Evolutionary conservation across 2,113 vertebrate genomes (phyloP).

Genomic region (Dermatemys mawii): DNA sequence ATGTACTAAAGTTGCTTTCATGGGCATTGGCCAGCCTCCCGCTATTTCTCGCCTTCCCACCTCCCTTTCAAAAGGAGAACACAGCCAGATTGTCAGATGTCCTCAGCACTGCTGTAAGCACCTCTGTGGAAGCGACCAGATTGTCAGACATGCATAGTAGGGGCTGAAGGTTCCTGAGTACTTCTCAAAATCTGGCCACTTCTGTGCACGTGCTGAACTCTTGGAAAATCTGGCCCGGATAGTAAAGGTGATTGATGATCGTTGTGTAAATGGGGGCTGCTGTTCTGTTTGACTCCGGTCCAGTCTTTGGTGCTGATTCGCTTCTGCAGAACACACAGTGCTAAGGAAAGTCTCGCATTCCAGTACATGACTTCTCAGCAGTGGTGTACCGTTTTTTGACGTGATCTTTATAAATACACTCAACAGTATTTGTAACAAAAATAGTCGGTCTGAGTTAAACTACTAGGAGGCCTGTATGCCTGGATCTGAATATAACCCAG

Average conservation of each 20-base stretch:
- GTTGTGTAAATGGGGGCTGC: not conserved
- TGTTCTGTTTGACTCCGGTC: not conserved
- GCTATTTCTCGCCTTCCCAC: not conserved
- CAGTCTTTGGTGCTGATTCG: not conserved
- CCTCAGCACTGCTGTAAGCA: not conserved
- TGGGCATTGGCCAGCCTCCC: not conserved
- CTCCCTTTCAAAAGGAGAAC: not conserved
- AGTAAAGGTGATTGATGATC: not conserved
- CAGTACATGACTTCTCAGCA: not conserved
- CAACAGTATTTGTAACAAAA: not conserved
- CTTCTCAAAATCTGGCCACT: not conserved
- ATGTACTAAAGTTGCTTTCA: not conserved
- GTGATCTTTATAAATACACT: not conserved
- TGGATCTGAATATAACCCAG: too few species aligned
- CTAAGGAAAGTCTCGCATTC: not conserved
- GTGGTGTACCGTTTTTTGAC: not conserved
- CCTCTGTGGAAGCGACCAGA: not conserved
- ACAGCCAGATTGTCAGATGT: not conserved
- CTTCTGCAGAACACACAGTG: not conserved
- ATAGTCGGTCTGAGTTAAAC: too few species aligned
- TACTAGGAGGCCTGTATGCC: too few species aligned
- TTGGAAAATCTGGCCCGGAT: not conserved
- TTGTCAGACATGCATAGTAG: not conserved
- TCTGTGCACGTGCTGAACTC: not conserved
- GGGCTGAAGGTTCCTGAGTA: not conserved